These are phyloP conservation scores for Orthosia gothica DNA, from an alignment of 2,888 invertebrate species.

Conservation along the genomic window DNA sequence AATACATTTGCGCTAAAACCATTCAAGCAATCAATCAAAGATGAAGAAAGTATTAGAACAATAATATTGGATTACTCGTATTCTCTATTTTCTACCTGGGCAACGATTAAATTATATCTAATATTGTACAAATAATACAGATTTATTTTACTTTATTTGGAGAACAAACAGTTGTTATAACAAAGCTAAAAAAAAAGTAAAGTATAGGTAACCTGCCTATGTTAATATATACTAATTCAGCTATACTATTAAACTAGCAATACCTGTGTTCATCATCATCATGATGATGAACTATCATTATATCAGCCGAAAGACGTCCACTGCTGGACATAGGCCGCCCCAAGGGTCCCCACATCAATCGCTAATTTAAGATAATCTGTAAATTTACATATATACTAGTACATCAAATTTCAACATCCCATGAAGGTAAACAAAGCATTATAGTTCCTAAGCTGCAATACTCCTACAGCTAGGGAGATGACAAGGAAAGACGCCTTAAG, in stretches of 20 bases:
- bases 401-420: no score
- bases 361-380: no score
- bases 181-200: neutral
- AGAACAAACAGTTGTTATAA: neutral
- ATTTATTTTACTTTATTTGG: neutral
- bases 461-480: neutral
- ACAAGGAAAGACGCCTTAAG: neutral
- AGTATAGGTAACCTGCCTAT: no score
- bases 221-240: no score
- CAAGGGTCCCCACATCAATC: no score
- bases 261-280: no score
- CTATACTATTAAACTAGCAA: no score
- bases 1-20: constrained; percentile 14
- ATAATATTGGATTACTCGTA: constrained; percentile 18
- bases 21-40: constrained; percentile 34
- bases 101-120: neutral
- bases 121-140: neutral
- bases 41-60: constrained; percentile 10
- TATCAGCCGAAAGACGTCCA: no score
- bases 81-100: neutral
- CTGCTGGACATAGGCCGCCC: no score
- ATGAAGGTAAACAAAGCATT: neutral
- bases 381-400: no score
- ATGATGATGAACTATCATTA: no score
- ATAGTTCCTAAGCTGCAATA: neutral